Base-by-base conservation (phyloP, 2,888 invertebrate species). In the Latrodectus hesperus region DNA sequence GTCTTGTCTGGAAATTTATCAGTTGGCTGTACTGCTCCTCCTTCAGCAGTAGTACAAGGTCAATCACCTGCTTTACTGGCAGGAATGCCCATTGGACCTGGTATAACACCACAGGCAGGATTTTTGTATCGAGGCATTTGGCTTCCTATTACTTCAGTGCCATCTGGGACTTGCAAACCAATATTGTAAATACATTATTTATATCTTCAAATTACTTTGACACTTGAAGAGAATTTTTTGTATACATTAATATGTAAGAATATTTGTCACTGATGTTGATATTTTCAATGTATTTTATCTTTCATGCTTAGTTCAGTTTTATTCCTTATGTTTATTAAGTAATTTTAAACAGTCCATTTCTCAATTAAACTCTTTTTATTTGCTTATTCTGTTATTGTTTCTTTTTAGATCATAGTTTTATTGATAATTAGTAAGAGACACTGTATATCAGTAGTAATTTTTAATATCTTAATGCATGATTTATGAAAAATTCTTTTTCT, bases 41-140 rank as follows among this genome's bases (percentile, higher is more conserved):
- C 82, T 86, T 38, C 84, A 89, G 82, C 89, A 81, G 85, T 83
- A 87, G 91, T 92, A 60, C 94, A 94, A 92, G 94, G 94, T 60
- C 94, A 94, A 89, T 94, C 95, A n/a, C 94, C 95, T 14, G 93
- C 94, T 51, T 92, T 95, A 90, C 92, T 95, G 67, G 94, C 92
- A 51, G 95, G 94, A n/a, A 93, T 95, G 92, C 94, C 95, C 55
- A 93, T 93, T 10, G 95, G 96, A n/a, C 94, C 96, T 22, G 96
- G 96, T 3, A 94, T 96, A 65, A 95, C 96, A 0, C 96, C 97
- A 77, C 97, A 97, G 91, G 95, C 97, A 8, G 98, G 98, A 0
- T 99, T 99, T 93, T 96, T 96, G 92, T 97, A 98, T 92, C 94
- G 98, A 89, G 98, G 98, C 1, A 95, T 97, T 84, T 98, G 97